Evolutionary conservation across 2,797 vertebrate genomes (phyloP).

Genomic region (Cryptoprocta ferox): DNA sequence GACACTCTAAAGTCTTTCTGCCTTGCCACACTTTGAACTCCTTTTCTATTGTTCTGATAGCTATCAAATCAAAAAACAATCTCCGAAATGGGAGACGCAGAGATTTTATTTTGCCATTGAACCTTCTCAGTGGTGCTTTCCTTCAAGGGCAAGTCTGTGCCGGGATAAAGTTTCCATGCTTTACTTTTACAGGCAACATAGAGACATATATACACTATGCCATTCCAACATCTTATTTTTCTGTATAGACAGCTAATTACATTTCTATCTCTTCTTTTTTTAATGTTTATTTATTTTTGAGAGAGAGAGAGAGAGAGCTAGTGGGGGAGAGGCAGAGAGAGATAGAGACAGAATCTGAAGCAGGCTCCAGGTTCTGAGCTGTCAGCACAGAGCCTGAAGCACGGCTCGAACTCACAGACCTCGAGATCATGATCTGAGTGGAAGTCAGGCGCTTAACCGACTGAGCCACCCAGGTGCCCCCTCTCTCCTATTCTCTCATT

Average conservation of each 20-base stretch:
- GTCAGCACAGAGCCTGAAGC: too few relatives aligned
- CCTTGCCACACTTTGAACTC: neutral
- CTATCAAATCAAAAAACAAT: constrained; percentile 32
- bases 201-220: neutral
- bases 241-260: neutral
- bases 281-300: too few relatives aligned
- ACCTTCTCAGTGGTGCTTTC: neutral
- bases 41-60: neutral
- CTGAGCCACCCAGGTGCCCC: too few relatives aligned
- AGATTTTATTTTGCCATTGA: neutral
- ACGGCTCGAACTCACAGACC: too few relatives aligned
- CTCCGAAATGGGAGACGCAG: neutral
- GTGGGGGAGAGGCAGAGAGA: too few relatives aligned
- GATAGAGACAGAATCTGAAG: too few relatives aligned
- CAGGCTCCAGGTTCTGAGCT: too few relatives aligned
- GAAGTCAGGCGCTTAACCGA: too few relatives aligned
- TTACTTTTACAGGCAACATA: neutral
- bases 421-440: too few relatives aligned
- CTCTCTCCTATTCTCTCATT: neutral
- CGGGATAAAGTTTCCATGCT: neutral
- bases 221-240: neutral
- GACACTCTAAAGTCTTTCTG: neutral
- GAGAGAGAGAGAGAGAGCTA: too few relatives aligned
- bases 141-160: neutral
- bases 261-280: neutral